These are phyloP conservation scores for Megaceryle torquata DNA, from an alignment of 2,113 vertebrate genomes.

Conservation along the genomic window DNA sequence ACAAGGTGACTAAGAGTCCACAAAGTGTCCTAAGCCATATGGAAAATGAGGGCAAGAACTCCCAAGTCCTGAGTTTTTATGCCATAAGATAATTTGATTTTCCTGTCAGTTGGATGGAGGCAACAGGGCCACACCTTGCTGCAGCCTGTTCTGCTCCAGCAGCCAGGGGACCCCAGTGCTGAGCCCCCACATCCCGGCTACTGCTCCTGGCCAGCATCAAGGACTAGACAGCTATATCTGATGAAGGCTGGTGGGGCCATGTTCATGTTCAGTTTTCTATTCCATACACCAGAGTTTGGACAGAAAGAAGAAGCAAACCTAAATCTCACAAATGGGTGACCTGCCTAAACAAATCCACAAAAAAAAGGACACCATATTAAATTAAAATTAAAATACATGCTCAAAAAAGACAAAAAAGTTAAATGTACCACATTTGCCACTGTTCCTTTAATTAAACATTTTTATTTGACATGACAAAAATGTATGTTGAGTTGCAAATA, in stretches of 20 bases:
- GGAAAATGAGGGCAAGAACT: neutral
- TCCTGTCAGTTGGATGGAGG: neutral
- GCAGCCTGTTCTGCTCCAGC: neutral
- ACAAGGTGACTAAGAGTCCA: rapidly evolving
- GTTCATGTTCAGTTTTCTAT: neutral
- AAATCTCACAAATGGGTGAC: neutral
- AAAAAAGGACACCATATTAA: neutral
- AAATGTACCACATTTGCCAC: neutral
- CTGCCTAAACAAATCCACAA: neutral
- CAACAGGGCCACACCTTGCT: neutral
- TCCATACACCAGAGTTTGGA: neutral
- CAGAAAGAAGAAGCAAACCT: neutral
- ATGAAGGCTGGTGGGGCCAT: neutral
- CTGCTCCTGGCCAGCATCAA: rapidly evolving
- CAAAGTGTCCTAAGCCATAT: neutral
- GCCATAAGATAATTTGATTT: neutral
- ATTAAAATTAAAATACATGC: neutral
- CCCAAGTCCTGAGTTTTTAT: neutral
- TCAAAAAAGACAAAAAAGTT: neutral
- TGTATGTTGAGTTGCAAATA: neutral
- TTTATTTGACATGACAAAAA: neutral
- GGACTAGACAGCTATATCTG: neutral
- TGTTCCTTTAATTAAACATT: neutral
- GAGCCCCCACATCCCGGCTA: neutral
- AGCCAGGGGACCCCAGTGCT: rapidly evolving